phyloP scores from a whole-genome alignment of 1,140 invertebrate genomes.

The Myzus persicae region DNA sequence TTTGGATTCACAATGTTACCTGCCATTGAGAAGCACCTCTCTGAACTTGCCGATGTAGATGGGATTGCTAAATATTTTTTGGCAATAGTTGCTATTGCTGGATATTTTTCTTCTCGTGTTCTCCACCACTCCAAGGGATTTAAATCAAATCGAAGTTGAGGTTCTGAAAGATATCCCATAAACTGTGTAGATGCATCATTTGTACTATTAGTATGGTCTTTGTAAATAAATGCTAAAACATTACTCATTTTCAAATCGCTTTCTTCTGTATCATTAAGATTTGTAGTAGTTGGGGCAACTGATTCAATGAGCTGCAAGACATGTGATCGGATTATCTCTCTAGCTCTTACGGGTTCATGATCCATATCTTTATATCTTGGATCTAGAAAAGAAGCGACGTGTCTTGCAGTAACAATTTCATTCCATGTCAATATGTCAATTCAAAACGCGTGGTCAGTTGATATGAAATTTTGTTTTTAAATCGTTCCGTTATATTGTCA shows the following conservation, averaged over 20 bases:
- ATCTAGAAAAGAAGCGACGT: background rate
- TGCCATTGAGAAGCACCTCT: too few species aligned
- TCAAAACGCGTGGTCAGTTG: background rate
- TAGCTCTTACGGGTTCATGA: background rate
- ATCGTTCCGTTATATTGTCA: constrained; percentile 14
- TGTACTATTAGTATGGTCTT: background rate
- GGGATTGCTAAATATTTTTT: too few species aligned
- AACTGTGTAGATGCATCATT: constrained; percentile 13
- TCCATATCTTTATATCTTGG: constrained; percentile 33
- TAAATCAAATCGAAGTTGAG: constrained; percentile 22
- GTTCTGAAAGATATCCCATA: constrained; percentile 29
- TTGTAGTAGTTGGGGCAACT: background rate
- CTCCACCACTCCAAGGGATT: too few species aligned
- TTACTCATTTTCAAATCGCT: constrained; percentile 4
- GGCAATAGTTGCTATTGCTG: too few species aligned
- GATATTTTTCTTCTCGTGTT: too few species aligned
- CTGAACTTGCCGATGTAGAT: too few species aligned
- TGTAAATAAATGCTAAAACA: background rate
- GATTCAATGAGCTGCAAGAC: too few species aligned
- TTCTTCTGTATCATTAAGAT: background rate
- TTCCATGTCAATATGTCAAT: too few species aligned
- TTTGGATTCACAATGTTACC: too few species aligned
- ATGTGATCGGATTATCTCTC: background rate
- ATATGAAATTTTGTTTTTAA: constrained; percentile 24
- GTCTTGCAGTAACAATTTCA: too few species aligned